Conservation (phyloP, 1,140 invertebrate species). For the Aradophagus sp. region DNA sequence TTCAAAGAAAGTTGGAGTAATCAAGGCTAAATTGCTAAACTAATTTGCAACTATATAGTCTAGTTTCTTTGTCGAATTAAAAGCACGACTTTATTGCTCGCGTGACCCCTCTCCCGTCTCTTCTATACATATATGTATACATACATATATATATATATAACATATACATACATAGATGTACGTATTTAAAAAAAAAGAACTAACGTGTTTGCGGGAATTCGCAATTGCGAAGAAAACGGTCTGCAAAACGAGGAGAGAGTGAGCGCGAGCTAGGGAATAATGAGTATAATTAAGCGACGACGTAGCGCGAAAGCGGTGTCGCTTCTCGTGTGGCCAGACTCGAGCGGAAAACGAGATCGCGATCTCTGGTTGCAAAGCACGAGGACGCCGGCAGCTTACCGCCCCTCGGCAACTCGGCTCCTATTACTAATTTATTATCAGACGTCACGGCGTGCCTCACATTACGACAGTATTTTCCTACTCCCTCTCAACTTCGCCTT, state of each 20-base stretch:
- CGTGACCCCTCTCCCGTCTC: too few relatives aligned
- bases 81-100: too few relatives aligned
- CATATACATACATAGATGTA: too few relatives aligned
- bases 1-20: too few relatives aligned
- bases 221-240: too few relatives aligned
- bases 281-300: conserved; percentile 55
- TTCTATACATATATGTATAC: too few relatives aligned
- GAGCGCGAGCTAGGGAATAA: conserved; percentile 25
- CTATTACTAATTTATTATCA: conserved; percentile 70
- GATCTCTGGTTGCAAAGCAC: conserved; percentile 64
- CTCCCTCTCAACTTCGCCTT: conserved; percentile 22
- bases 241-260: conserved; percentile 2
- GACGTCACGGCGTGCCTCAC: conserved; percentile 60
- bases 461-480: conserved; percentile 61
- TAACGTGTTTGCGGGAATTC: too few relatives aligned
- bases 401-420: conserved; percentile 64
- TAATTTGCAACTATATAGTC: too few relatives aligned
- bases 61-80: too few relatives aligned
- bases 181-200: too few relatives aligned
- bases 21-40: too few relatives aligned
- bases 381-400: conserved; percentile 50
- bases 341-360: conserved; percentile 51
- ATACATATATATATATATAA: too few relatives aligned
- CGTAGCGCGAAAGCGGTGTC: conserved; percentile 13
- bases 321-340: conserved; percentile 55